These are phyloP conservation scores for Holacanthus passer DNA, from an alignment of 2,113 vertebrate genomes.

Conservation along the genomic window DNA sequence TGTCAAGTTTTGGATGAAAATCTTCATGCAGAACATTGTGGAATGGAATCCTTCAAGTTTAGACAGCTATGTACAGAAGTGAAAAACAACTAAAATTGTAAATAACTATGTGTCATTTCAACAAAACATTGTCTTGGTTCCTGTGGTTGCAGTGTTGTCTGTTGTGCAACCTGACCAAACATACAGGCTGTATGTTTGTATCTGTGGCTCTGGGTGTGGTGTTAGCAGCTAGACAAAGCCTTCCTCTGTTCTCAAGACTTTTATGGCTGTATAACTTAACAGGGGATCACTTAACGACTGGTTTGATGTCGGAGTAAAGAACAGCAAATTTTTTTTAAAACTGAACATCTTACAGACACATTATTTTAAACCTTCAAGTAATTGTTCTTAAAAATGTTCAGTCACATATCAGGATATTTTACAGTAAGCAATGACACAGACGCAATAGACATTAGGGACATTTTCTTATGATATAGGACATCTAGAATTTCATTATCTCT, in stretches of 20 bases:
- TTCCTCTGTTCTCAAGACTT: not conserved
- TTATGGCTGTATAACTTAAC: not conserved
- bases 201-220: not conserved
- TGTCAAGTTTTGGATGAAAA: not conserved
- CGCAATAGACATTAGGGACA: not conserved
- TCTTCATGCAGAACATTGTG: not conserved
- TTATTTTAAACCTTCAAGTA: not conserved
- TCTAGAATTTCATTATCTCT: not conserved
- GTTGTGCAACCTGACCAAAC: not conserved
- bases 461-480: not conserved
- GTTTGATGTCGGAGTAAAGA: conserved; percentile 6
- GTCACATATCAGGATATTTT: conserved; percentile 26
- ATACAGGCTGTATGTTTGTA: not conserved
- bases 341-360: not conserved
- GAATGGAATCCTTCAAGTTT: not conserved
- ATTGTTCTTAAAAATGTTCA: not conserved
- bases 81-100: not conserved
- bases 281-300: not conserved
- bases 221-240: conserved; percentile 5
- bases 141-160: not conserved
- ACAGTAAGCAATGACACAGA: not conserved
- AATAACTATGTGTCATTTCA: not conserved
- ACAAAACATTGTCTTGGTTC: not conserved
- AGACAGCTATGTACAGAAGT: not conserved
- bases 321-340: not conserved